Conservation (phyloP, 1,140 invertebrate species). For the Colletes latitarsis region DNA sequence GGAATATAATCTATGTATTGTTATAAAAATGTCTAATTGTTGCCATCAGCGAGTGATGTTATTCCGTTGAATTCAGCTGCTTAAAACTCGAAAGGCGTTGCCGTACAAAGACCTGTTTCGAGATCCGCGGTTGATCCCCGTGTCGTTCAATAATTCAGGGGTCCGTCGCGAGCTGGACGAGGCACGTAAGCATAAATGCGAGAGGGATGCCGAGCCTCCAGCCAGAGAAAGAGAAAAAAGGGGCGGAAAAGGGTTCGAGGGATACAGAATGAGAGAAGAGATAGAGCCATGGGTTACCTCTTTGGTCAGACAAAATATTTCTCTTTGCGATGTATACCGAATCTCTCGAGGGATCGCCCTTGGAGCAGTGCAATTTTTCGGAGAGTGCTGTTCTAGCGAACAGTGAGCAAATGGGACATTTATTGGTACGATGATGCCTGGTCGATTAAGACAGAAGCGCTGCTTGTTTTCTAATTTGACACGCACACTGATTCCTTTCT, state of each 20-base stretch:
- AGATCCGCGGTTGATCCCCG: conserved; percentile 63
- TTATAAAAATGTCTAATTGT: background rate
- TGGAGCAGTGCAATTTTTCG: conserved; percentile 41
- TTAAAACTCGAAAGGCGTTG: conserved; percentile 57
- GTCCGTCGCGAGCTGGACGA: conserved; percentile 62
- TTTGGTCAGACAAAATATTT: conserved; percentile 73
- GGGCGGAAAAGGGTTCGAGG: conserved; percentile 39
- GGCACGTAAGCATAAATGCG: conserved; percentile 68
- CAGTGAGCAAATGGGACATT: conserved; percentile 55
- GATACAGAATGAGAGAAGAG: conserved; percentile 52
- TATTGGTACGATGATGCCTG: conserved; percentile 28
- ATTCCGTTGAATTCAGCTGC: conserved; percentile 32
- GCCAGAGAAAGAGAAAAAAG: conserved; percentile 31
- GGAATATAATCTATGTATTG: too few relatives aligned
- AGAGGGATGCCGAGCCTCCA: conserved; percentile 33
- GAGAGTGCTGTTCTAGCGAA: conserved; percentile 48
- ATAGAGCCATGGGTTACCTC: conserved; percentile 60
- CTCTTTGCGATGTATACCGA: conserved; percentile 61
- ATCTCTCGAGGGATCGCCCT: conserved; percentile 56
- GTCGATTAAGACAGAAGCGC: background rate
- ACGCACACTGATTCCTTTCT: too few relatives aligned
- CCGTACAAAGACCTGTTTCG: conserved; percentile 47
- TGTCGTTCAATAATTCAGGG: conserved; percentile 70
- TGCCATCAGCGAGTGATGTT: conserved; percentile 37
- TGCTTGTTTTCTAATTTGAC: background rate